phyloP scores from a whole-genome alignment of 2,888 invertebrate genomes.

The Odontomyia ornata region DNA sequence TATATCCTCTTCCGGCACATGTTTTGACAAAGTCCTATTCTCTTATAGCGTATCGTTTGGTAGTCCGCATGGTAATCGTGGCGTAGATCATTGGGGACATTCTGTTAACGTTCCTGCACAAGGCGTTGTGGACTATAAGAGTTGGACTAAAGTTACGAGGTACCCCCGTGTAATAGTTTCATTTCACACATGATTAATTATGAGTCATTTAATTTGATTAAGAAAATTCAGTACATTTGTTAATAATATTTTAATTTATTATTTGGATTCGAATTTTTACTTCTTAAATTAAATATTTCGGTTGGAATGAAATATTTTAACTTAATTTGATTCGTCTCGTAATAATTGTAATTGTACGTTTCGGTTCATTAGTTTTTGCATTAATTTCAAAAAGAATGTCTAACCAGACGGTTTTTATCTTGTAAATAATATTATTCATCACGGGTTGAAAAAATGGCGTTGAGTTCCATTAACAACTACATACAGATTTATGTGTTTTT shows the following conservation, averaged over 20 bases:
- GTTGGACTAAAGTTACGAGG: conserved; percentile 68
- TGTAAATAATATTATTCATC: not conserved
- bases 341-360: not conserved
- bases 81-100: conserved; percentile 63
- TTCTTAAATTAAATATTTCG: not conserved
- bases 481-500: conserved; percentile 11
- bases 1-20: not conserved
- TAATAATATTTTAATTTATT: not conserved
- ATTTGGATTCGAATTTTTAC: not conserved
- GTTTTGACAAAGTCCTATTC: conserved; percentile 46
- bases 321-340: not conserved
- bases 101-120: conserved; percentile 67
- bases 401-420: not conserved
- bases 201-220: no score
- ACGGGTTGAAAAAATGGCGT: not conserved
- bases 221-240: not conserved
- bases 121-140: conserved; percentile 69
- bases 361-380: not conserved
- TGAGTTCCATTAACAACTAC: conserved; percentile 30
- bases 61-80: conserved; percentile 52
- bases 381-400: no score
- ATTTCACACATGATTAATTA: not conserved
- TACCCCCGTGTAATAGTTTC: conserved; percentile 57
- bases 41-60: conserved; percentile 52
- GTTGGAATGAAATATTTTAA: no score